Percentiles rank a stretch among this genome's conserved stretches.
Conservation (phyloP, 2,797 vertebrate species). For the Rhincodon typus region DNA sequence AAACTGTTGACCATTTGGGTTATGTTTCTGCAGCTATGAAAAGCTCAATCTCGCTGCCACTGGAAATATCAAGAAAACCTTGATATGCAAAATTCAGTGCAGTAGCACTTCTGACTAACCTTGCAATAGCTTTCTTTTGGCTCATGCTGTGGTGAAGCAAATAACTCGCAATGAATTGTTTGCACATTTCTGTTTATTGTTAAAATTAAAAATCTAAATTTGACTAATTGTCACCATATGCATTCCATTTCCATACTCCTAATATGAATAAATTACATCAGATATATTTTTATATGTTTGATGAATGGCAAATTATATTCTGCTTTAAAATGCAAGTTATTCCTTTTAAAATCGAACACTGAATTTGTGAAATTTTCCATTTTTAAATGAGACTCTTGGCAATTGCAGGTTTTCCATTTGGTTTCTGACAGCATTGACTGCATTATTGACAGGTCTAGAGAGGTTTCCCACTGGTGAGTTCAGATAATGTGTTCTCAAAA, state of each 20-base stretch:
- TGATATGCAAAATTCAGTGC: no score
- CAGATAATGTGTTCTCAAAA: background rate
- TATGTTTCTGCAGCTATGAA: background rate
- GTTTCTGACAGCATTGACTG: background rate
- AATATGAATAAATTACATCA: background rate
- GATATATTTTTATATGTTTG: background rate
- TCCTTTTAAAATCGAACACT: background rate
- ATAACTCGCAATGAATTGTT: background rate
- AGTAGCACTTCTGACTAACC: background rate
- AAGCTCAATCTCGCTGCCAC: background rate
- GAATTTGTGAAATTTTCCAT: background rate
- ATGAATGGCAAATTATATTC: background rate
- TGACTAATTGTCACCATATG: background rate
- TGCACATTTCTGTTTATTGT: background rate
- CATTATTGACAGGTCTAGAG: background rate
- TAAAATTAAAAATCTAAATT: background rate
- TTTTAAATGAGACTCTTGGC: background rate
- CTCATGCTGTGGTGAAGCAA: background rate
- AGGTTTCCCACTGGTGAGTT: background rate
- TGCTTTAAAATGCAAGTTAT: background rate
- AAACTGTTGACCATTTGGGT: background rate
- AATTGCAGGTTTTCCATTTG: background rate
- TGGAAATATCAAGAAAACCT: background rate
- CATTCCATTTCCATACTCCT: background rate
- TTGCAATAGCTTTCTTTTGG: background rate